Evolutionary conservation across 1,140 invertebrate species (phyloP).

Genomic region (Bombus breviceps): DNA sequence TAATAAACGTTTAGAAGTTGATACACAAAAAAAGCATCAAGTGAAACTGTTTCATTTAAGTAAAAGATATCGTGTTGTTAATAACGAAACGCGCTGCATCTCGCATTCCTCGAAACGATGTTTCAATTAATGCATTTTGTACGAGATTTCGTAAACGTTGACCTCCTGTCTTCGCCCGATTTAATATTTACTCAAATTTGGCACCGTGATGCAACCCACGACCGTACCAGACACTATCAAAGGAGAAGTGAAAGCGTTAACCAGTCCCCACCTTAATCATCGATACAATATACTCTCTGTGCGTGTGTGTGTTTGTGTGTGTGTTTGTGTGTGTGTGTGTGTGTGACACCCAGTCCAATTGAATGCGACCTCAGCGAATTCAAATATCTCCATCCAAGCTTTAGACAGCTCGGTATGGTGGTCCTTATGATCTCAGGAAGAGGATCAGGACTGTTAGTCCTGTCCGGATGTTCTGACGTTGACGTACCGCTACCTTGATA

Average conservation of each 20-base stretch:
- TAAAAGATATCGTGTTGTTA: background rate
- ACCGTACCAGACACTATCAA: too few relatives aligned
- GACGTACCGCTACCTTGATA: constrained; percentile 66
- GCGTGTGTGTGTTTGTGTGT: rapidly evolving
- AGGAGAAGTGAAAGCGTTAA: background rate
- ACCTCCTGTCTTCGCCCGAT: background rate
- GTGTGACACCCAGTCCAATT: constrained; percentile 34
- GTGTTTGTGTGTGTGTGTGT: too few relatives aligned
- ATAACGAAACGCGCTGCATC: too few relatives aligned
- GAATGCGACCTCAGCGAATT: constrained; percentile 52
- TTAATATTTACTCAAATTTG: constrained; percentile 17
- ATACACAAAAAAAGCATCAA: background rate
- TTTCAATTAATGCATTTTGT: background rate
- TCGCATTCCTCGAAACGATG: background rate
- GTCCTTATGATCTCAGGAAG: constrained; percentile 38
- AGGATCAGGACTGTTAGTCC: constrained; percentile 57
- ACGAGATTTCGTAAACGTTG: background rate
- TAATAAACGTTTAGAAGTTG: background rate
- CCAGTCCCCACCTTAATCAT: background rate
- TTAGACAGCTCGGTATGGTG: constrained; percentile 33
- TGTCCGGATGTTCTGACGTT: constrained; percentile 59
- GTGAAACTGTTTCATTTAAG: background rate
- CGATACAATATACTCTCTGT: constrained; percentile 13
- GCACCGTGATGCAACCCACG: too few relatives aligned
- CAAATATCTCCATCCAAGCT: constrained; percentile 39